These are phyloP conservation scores for Hylaea fasciaria DNA, from an alignment of 2,888 invertebrate species.

Conservation along the genomic window DNA sequence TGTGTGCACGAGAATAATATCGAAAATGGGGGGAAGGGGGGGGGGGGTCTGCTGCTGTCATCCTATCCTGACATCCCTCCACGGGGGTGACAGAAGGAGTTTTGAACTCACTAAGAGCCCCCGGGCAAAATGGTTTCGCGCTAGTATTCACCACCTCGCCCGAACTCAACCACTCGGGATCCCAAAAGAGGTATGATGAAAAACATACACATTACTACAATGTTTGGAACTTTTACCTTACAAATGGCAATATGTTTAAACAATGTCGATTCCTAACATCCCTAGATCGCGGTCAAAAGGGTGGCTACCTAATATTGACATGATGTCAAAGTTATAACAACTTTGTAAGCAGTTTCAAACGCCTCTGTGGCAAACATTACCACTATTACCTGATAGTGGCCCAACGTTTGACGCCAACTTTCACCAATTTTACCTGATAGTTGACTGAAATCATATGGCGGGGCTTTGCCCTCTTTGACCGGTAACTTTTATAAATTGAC, in stretches of 20 bases:
- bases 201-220: not conserved
- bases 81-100: too few relatives aligned
- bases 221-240: not conserved
- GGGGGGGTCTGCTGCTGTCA: too few relatives aligned
- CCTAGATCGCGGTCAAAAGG: constrained; percentile 1
- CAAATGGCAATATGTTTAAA: not conserved
- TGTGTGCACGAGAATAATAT: too few relatives aligned
- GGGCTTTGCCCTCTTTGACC: too few relatives aligned
- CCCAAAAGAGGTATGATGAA: not conserved
- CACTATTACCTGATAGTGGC: not conserved
- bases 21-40: too few relatives aligned
- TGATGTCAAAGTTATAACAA: constrained; percentile 8
- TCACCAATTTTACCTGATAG: not conserved
- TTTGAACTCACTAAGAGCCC: too few relatives aligned
- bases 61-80: too few relatives aligned
- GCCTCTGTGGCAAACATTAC: not conserved
- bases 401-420: not conserved
- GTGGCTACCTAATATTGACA: constrained; percentile 1
- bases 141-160: too few relatives aligned
- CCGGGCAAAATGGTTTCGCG: too few relatives aligned
- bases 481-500: too few relatives aligned
- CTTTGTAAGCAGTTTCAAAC: not conserved
- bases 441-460: too few relatives aligned
- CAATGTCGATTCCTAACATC: not conserved
- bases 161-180: not conserved